Conservation (phyloP, 2,797 vertebrate genomes). For the Leontopithecus rosalia region DNA sequence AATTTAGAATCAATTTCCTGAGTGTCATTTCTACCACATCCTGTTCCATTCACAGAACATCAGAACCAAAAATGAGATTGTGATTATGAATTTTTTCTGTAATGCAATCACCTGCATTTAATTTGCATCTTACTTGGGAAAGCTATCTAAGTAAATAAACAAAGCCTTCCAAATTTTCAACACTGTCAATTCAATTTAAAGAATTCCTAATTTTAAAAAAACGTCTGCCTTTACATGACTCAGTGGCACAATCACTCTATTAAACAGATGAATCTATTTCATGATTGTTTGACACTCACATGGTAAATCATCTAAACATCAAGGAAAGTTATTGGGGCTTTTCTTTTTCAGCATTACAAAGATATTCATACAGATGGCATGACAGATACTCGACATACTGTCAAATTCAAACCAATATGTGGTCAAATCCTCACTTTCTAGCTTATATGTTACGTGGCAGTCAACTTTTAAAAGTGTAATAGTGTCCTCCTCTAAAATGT, state of each 20-base stretch:
- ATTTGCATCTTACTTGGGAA: slow-evolving; percentile 34
- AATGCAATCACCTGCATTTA: slow-evolving; percentile 22
- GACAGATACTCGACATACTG: background rate
- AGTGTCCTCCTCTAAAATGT: background rate
- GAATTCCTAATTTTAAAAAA: background rate
- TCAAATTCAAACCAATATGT: background rate
- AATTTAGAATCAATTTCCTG: background rate
- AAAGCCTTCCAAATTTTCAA: slow-evolving; percentile 20
- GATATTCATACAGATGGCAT: background rate
- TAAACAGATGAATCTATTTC: slow-evolving; percentile 22
- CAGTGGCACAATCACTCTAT: background rate
- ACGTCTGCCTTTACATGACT: background rate
- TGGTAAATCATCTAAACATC: slow-evolving; percentile 2
- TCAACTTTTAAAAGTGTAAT: background rate
- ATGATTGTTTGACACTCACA: background rate
- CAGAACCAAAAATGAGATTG: background rate
- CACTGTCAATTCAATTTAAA: slow-evolving; percentile 16
- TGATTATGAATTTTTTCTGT: background rate
- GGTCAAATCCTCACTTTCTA: background rate
- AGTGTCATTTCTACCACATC: background rate
- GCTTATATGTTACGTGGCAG: background rate
- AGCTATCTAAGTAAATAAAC: background rate
- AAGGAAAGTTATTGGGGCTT: background rate
- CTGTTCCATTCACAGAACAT: slow-evolving; percentile 21
- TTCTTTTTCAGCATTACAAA: background rate